These are phyloP conservation scores for Pelmatolapia mariae DNA, from an alignment of 2,113 vertebrate genomes.

Conservation along the genomic window DNA sequence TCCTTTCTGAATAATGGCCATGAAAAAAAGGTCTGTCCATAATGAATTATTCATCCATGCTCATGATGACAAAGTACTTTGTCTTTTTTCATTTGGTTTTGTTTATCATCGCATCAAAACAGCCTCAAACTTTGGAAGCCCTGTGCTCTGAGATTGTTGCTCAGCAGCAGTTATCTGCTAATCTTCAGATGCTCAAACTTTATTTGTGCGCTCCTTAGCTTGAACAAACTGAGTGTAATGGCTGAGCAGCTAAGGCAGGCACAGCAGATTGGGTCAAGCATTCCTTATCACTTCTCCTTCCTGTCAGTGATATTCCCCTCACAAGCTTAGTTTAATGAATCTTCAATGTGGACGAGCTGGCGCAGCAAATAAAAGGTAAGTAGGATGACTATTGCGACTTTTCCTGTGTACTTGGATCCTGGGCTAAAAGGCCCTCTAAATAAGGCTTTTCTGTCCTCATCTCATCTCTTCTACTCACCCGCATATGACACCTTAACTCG, in stretches of 20 bases:
- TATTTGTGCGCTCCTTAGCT: not conserved
- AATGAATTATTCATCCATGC: constrained; percentile 47
- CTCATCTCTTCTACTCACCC: constrained; percentile 56
- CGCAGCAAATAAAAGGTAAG: constrained; percentile 33
- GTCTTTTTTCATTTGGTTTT: not conserved
- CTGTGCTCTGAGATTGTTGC: not conserved
- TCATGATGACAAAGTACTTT: not conserved
- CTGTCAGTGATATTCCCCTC: constrained; percentile 20
- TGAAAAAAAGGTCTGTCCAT: not conserved
- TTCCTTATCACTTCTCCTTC: constrained; percentile 18
- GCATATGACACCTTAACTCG: constrained; percentile 52
- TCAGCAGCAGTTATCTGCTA: constrained; percentile 23
- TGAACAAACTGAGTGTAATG: constrained; percentile 14
- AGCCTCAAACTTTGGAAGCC: not conserved
- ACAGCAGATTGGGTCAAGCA: constrained; percentile 38
- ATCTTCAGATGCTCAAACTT: not conserved
- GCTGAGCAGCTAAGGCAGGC: constrained; percentile 13
- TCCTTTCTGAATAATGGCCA: constrained; percentile 12
- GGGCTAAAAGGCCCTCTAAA: constrained; percentile 49
- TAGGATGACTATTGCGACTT: not conserved
- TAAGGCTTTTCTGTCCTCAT: constrained; percentile 32
- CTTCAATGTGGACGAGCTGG: not conserved
- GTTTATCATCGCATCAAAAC: constrained; percentile 17
- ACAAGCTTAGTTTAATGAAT: constrained; percentile 37
- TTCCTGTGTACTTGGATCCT: constrained; percentile 24